Base-by-base conservation (phyloP, 1,140 invertebrate species). In the Brevipalpus yothersi region DNA sequence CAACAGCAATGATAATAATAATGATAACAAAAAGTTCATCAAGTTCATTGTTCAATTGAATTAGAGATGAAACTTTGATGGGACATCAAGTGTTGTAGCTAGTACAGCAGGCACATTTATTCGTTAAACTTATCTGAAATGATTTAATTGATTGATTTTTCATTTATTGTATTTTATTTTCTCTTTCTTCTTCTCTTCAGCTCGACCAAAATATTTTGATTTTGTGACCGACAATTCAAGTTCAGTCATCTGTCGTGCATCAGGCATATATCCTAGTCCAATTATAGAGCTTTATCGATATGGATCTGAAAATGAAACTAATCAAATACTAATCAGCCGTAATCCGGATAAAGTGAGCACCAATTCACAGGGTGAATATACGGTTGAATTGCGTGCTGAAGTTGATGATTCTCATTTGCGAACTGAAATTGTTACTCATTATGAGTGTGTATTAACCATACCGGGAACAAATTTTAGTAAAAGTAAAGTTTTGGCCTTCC, bases 261-360 rank as follows among this genome's bases (percentile, higher is more conserved):
- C 41, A 21, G 60, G 60, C 17, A 8, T 61, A 2, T 61, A 57
- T 54, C 60, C 60, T 12, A 56, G 57, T 17, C 60, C 60, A 41
- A 45, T 51, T 31, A 51, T 61, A 11, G 49, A 53, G 19, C 43
- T 61, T 21, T 61, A 51, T 15, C 17, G 43, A 41, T 43, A 58
- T 10, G 23, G 19, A 58, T 13, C n/a, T 8, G 31, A 39, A 45
- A 56, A 19, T 51, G 12, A 19, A 51, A n/a, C 49, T 8, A 51
- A 17, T 51, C 12, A 19, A n/a, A 19, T 51, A 10, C n/a, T 19
- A 8, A 17, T 51, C n/a, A 51, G 13, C 49, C 10, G 9, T n/a
- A 4, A 51, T 2, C n/a, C n/a, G 8, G n/a, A 51, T 19, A 51
- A n/a, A 10, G 49, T 51, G 21, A 17, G 2, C 4, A 51, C 49